Base-by-base conservation (phyloP, 2,113 vertebrate species). In the Acinonyx jubatus region DNA sequence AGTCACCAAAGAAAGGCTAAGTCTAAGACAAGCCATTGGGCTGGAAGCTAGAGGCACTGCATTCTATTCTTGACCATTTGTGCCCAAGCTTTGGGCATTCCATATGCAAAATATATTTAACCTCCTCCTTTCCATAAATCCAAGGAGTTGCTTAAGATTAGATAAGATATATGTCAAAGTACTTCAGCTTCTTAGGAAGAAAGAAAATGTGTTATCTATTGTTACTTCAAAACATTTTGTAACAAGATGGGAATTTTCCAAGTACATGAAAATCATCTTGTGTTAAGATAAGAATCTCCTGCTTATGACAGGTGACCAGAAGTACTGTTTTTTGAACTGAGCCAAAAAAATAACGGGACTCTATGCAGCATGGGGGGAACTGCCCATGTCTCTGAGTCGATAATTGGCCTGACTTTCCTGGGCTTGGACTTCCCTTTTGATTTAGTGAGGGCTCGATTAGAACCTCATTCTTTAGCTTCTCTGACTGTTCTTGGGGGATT, bases 221-320 rank as follows among this genome's bases (percentile, higher is more conserved):
- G 86, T 86, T 83, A 81, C 95, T 98, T 96, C 88, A 86, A 94
- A 95, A 91, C 57, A 81, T 97, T 97, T 91, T 97, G 69, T 92
- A 96, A 98, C 65, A 91, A 94, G 96, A 95, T 94, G 96, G 94
- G 81, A 96, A 91, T 89, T 97, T 96, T 97, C 91, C 91, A 97
- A 97, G 91, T 91, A 91, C 85, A 89, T 91, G 84, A 96, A 97
- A 97, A 94, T 89, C 83, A 87, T 94, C 82, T 96, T 69, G 84
- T 97, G 73, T 85, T 96, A 84, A 97, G 94, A 98, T 92, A 96
- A 96, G 96, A 97, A 95, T 96, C 95, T 96, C 84, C 79, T 93
- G 76, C 88, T 96, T 92, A 33, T 97, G 97, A 98, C 96, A 98
- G 97, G 95, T 98, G 96, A 97, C 76, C 84, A 96, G 76, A 95